A percentile compares a stretch with the other conserved stretches of the same genome.
These are phyloP conservation scores for Druon quercuslanigerum DNA, from an alignment of 1,140 invertebrate species.

Conservation along the genomic window DNA sequence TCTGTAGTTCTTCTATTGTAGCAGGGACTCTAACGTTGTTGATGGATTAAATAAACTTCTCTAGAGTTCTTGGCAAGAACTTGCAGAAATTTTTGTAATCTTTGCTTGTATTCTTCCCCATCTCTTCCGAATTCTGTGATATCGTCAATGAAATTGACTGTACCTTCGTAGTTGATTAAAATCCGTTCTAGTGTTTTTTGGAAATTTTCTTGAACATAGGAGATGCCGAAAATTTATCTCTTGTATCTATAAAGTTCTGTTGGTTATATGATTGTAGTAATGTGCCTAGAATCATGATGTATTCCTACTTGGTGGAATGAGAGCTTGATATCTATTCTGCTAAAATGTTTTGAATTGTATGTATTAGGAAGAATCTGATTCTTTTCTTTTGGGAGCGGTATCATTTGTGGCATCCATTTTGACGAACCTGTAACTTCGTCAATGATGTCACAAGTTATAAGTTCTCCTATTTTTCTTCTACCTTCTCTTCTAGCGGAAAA, in stretches of 20 bases:
- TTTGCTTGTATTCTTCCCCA: slow-evolving; percentile 53
- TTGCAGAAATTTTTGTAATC: slow-evolving; percentile 22
- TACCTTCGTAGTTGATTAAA: slow-evolving; percentile 49
- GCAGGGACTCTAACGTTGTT: no score
- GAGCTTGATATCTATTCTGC: slow-evolving; percentile 37
- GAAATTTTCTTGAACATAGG: slow-evolving; percentile 49
- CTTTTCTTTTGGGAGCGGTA: slow-evolving; percentile 57
- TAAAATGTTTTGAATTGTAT: slow-evolving; percentile 37
- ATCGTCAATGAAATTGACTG: slow-evolving; percentile 58
- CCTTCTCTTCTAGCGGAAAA: no score
- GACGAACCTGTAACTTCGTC: slow-evolving; percentile 60
- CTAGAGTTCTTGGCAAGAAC: background rate
- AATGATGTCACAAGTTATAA: slow-evolving; percentile 57
- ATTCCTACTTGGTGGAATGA: slow-evolving; percentile 50
- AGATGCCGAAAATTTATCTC: slow-evolving; percentile 61
- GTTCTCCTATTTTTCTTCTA: slow-evolving; percentile 33
- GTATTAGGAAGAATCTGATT: slow-evolving; percentile 36
- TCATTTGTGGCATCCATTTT: slow-evolving; percentile 66
- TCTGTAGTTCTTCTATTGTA: no score
- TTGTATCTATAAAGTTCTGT: slow-evolving; percentile 59
- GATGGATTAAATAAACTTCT: no score
- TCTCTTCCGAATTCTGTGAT: slow-evolving; percentile 61
- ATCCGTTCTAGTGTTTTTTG: slow-evolving; percentile 43
- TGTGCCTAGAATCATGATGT: slow-evolving; percentile 53
- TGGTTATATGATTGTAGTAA: slow-evolving; percentile 61